These are phyloP conservation scores for Megamerina dolium DNA, from an alignment of 2,888 invertebrate species.

Conservation along the genomic window DNA sequence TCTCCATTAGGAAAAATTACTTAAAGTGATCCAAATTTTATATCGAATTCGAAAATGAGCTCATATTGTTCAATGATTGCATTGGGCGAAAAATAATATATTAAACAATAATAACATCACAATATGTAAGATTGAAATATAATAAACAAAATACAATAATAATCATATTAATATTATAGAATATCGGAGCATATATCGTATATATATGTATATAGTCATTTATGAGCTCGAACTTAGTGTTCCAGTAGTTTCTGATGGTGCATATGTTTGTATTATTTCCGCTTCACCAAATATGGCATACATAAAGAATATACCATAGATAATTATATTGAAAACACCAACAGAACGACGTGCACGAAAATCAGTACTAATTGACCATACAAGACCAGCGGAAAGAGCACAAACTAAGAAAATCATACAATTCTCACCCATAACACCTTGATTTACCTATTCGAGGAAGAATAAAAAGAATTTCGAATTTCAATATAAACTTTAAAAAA, in stretches of 20 bases:
- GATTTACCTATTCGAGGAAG: conserved; percentile 19
- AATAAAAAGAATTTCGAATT: too few species aligned
- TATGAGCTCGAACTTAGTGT: neutral
- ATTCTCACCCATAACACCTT: conserved; percentile 30
- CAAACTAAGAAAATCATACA: conserved; percentile 27
- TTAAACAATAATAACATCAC: too few species aligned
- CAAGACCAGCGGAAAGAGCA: conserved; percentile 18
- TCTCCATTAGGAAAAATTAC: neutral
- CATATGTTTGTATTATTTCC: conserved; percentile 23
- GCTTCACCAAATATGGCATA: conserved; percentile 20
- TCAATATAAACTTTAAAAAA: too few species aligned
- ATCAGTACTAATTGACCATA: conserved; percentile 27
- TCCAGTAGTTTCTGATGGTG: neutral
- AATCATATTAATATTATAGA: too few species aligned
- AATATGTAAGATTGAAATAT: too few species aligned
- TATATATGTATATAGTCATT: too few species aligned
- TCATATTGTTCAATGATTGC: too few species aligned
- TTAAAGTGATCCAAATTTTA: neutral
- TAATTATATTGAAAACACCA: conserved; percentile 18
- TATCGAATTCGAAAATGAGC: neutral
- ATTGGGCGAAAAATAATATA: too few species aligned
- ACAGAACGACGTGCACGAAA: conserved; percentile 23
- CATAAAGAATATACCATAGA: conserved; percentile 20
- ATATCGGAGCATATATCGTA: neutral
- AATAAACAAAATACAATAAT: too few species aligned